Evolutionary conservation across 2,888 invertebrate genomes (phyloP), one percentile per base, ranked within the genome.

Genomic region (Agriopis aurantiaria): DNA sequence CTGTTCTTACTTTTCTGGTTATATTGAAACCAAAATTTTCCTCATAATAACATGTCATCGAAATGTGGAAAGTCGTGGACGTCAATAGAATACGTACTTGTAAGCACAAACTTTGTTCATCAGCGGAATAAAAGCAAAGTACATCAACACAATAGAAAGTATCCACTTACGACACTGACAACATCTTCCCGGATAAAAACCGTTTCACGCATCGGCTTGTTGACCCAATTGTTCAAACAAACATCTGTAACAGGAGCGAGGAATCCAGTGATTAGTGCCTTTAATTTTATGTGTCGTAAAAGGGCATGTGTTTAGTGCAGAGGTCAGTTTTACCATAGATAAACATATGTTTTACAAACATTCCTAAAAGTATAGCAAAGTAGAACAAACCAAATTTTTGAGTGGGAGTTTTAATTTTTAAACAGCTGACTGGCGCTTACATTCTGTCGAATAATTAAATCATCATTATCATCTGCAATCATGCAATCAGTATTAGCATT

Each of bases 191-290:
- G 52, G 65, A 49, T 33, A 68, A 62, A 70, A 63, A 65, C 65
- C 57, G 59, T 52, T 40, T 49, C 52, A 55, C 40, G 7, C 60
- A 61, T 56, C 41, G 48, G 48, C 69, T 62, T 66, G 58, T 63
- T 58, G 58, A 65, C 69, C 65, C 52, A 65, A 65, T 69, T 65
- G 61, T 40, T 10, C 49, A 46, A 56, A 61, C 56, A 62, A 52
- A 64, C 66, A 66, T 70, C 53, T 66, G 66, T 59, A 46, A 12
- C 48, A 57, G 46, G 51, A 40, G 46, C 61, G 45, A 55, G 55
- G 66, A 53, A 70, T 61, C 69, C 69, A 52, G 76, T 77, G 78
- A 82, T 83, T 80, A 82, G 78, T 75, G 68, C 74, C 52, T 62
- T 60, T 66, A 70, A 70, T 70, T 62, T 66, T 41, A 66, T 63